Evolutionary conservation across 1,140 invertebrate genomes (phyloP).

Genomic region (Linepithema humile): DNA sequence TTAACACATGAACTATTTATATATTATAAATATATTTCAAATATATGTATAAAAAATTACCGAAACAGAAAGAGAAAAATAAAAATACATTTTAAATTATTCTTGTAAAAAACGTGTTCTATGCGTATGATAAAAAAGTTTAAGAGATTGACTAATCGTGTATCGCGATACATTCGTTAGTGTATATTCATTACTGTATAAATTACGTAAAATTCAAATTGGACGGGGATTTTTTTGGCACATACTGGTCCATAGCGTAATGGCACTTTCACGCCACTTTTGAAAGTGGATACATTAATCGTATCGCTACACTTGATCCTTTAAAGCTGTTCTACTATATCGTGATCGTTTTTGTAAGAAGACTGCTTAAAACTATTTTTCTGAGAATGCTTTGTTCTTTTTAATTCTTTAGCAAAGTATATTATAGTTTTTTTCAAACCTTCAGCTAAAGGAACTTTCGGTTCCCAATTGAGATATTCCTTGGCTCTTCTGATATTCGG

Average conservation of each 20-base stretch:
- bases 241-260: slow-evolving; percentile 68
- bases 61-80: not conserved
- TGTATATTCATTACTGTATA: slow-evolving; percentile 7
- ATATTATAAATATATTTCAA: not conserved
- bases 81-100: slow-evolving; percentile 18
- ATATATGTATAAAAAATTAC: slow-evolving; percentile 11
- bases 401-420: slow-evolving; percentile 95
- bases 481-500: slow-evolving; percentile 97
- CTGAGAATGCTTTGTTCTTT: slow-evolving; percentile 85
- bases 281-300: slow-evolving; percentile 59
- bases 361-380: slow-evolving; percentile 74
- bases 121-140: not conserved
- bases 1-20: not conserved
- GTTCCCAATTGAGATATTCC: slow-evolving; percentile 95
- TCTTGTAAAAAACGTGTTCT: not conserved
- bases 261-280: slow-evolving; percentile 67
- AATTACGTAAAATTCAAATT: slow-evolving; percentile 65
- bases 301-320: slow-evolving; percentile 34
- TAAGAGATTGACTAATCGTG: not conserved
- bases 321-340: slow-evolving; percentile 83
- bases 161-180: not conserved
- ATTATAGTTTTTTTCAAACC: slow-evolving; percentile 95
- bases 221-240: slow-evolving; percentile 72
- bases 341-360: slow-evolving; percentile 81
- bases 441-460: slow-evolving; percentile 93